These are phyloP conservation scores for Podargus strigoides DNA, from an alignment of 2,797 vertebrate species.

Conservation along the genomic window DNA sequence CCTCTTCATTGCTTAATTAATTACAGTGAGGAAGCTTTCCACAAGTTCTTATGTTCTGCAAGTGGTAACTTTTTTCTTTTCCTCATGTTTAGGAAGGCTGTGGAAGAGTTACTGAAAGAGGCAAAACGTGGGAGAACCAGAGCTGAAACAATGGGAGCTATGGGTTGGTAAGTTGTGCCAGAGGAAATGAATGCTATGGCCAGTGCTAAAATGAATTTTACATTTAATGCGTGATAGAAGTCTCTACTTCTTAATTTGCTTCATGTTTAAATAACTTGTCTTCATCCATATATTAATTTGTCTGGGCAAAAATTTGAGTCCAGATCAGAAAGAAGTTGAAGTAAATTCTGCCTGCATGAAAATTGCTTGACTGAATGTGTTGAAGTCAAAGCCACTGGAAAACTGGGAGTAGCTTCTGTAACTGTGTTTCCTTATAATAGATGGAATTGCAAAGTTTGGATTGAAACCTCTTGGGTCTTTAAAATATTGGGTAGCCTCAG, in stretches of 20 bases:
- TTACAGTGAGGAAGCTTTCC: background rate
- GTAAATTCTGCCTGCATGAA: background rate
- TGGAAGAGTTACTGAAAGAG: slow-evolving; percentile 95
- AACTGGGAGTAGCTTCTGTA: background rate
- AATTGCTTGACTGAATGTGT: background rate
- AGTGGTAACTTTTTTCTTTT: background rate
- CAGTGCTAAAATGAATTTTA: background rate
- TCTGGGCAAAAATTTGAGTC: background rate
- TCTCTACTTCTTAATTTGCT: background rate
- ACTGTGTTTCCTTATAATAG: background rate
- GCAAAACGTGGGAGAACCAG: slow-evolving; percentile 89
- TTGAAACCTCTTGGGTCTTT: background rate
- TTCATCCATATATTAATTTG: background rate
- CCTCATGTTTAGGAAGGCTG: slow-evolving; percentile 81
- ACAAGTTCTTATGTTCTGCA: background rate
- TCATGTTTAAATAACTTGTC: background rate
- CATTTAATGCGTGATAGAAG: background rate
- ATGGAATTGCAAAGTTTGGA: background rate
- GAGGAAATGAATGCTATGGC: background rate
- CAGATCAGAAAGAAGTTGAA: background rate
- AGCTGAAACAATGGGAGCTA: slow-evolving; percentile 96
- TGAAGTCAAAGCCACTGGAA: background rate
- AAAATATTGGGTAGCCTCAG: background rate
- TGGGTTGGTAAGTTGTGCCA: slow-evolving; percentile 87
- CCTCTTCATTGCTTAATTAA: background rate